phyloP scores from a whole-genome alignment of 2,797 vertebrate species.

The Rallus crepitans region DNA sequence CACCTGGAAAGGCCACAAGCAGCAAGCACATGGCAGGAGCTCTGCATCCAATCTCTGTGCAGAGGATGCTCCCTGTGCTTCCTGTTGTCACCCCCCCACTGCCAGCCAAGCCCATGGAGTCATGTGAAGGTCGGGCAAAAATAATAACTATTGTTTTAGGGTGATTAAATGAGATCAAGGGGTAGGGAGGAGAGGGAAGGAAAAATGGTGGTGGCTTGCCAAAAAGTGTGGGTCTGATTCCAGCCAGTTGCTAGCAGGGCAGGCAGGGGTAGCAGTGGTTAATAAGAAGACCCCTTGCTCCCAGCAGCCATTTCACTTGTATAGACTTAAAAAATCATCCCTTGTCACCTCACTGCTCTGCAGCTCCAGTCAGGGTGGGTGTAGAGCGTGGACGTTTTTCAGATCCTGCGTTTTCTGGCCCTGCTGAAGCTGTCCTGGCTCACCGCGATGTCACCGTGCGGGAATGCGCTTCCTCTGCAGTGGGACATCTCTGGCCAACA shows the following conservation, averaged over 20 bases:
- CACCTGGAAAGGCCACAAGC: neutral
- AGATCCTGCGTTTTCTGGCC: neutral
- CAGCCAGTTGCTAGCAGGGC: neutral
- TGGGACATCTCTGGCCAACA: conserved; percentile 60
- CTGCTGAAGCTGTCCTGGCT: neutral
- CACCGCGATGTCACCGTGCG: neutral
- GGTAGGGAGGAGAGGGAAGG: neutral
- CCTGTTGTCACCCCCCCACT: rapidly evolving
- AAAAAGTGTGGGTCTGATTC: neutral
- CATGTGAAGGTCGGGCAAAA: neutral
- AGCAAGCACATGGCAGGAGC: neutral
- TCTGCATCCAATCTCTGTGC: rapidly evolving
- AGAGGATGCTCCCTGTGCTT: neutral
- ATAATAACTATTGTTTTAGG: neutral
- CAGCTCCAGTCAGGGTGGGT: neutral
- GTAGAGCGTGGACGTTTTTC: neutral
- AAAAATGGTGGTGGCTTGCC: neutral
- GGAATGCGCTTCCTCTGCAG: conserved; percentile 51
- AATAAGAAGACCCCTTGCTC: neutral
- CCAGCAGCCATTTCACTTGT: neutral
- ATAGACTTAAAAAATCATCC: neutral
- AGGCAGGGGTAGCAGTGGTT: neutral
- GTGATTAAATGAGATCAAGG: neutral
- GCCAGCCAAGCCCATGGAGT: neutral
- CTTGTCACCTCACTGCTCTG: neutral